Percentiles rank a stretch among this genome's conserved stretches.
Conservation (phyloP, 1,140 invertebrate species). For the Nymphalis io region DNA sequence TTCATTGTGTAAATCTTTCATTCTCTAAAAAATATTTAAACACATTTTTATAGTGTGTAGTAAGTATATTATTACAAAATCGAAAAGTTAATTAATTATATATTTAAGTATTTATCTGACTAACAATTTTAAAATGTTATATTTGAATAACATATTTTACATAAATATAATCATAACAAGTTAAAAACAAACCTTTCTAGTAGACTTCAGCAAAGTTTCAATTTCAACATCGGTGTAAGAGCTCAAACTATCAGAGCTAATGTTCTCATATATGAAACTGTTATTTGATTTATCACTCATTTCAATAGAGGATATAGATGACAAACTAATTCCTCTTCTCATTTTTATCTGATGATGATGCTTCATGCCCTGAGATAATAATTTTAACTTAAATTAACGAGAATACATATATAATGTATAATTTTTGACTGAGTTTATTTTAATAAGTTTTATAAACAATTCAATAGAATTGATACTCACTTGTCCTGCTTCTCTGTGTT, state of each 20-base stretch:
- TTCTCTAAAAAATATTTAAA: slow-evolving; percentile 25
- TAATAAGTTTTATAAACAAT: background rate
- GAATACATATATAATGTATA: no score
- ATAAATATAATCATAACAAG: background rate
- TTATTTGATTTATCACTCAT: background rate
- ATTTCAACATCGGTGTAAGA: slow-evolving; percentile 34
- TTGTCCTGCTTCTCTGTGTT: background rate
- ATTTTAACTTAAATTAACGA: no score
- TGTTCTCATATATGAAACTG: slow-evolving; percentile 23
- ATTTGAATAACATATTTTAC: background rate
- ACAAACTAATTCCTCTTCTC: background rate
- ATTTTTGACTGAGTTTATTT: background rate
- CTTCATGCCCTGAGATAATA: background rate
- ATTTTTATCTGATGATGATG: background rate
- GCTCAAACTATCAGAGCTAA: slow-evolving; percentile 28
- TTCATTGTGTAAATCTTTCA: slow-evolving; percentile 24
- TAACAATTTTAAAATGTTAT: no score
- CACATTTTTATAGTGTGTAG: no score
- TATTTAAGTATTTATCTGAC: no score
- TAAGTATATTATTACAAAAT: no score
- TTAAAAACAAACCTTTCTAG: slow-evolving; percentile 30
- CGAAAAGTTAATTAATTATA: no score
- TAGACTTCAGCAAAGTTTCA: slow-evolving; percentile 29
- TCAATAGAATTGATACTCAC: background rate
- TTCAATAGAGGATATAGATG: background rate